phyloP scores from a whole-genome alignment of 1,140 invertebrate genomes.

The Orchestia grillus region DNA sequence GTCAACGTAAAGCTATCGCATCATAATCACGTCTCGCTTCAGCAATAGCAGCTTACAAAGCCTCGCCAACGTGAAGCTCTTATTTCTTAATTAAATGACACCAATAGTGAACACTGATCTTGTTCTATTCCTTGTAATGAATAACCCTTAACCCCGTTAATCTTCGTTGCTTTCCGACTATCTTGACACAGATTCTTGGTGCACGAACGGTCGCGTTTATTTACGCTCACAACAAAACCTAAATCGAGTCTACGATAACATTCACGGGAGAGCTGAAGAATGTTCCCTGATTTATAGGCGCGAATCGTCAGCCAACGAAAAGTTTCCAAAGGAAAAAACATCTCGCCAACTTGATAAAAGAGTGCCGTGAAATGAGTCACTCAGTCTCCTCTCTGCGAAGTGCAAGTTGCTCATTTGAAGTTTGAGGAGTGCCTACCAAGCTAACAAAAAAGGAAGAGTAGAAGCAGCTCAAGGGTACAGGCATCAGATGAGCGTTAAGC shows the following conservation, averaged over 20 bases:
- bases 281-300: constrained; percentile 21
- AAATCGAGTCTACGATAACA: constrained; percentile 37
- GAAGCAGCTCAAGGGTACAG: neutral
- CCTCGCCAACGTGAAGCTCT: neutral
- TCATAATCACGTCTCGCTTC: neutral
- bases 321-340: neutral
- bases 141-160: neutral
- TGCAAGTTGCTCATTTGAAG: neutral
- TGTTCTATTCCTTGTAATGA: constrained; percentile 13
- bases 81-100: neutral
- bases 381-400: neutral
- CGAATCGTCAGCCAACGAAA: neutral
- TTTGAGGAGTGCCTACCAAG: neutral
- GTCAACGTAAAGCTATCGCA: neutral
- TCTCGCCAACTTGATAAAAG: neutral
- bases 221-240: constrained; percentile 11
- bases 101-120: neutral
- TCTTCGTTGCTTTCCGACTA: neutral
- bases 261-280: constrained; percentile 9
- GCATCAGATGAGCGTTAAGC: neutral
- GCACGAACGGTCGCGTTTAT: constrained; percentile 28
- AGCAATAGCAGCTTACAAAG: neutral
- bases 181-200: constrained; percentile 17
- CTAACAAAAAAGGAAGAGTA: neutral
- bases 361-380: neutral